These are phyloP conservation scores for Ypsolopha sequella DNA, from an alignment of 2,888 invertebrate species.

Conservation along the genomic window DNA sequence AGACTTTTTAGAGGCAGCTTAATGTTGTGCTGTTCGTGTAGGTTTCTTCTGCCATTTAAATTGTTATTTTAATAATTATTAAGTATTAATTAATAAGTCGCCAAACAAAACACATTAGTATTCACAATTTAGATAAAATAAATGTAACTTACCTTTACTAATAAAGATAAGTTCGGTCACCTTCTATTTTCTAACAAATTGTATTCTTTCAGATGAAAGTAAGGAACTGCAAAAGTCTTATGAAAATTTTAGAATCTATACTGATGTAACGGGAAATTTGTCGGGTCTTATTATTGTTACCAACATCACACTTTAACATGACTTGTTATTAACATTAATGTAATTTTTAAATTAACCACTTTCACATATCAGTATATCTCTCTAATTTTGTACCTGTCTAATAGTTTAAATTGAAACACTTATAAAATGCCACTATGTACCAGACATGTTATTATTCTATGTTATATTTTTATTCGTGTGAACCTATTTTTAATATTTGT, in stretches of 20 bases:
- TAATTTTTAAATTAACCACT: no score
- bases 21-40: background rate
- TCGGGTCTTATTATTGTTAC: no score
- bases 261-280: no score
- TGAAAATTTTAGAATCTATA: background rate
- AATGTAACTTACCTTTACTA: background rate
- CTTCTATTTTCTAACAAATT: background rate
- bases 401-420: no score
- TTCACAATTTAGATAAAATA: background rate
- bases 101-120: background rate
- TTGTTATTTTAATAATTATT: background rate
- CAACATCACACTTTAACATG: no score
- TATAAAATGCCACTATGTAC: no score
- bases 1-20: background rate
- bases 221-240: background rate
- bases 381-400: no score
- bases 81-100: background rate
- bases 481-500: no score
- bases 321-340: no score
- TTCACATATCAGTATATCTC: no score
- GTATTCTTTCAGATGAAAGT: background rate
- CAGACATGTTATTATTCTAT: no score
- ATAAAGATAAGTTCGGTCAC: background rate
- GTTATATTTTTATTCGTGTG: no score
- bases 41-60: background rate